These are phyloP conservation scores for Leptarthrus brevirostris DNA, from an alignment of 2,888 invertebrate genomes.

Conservation along the genomic window DNA sequence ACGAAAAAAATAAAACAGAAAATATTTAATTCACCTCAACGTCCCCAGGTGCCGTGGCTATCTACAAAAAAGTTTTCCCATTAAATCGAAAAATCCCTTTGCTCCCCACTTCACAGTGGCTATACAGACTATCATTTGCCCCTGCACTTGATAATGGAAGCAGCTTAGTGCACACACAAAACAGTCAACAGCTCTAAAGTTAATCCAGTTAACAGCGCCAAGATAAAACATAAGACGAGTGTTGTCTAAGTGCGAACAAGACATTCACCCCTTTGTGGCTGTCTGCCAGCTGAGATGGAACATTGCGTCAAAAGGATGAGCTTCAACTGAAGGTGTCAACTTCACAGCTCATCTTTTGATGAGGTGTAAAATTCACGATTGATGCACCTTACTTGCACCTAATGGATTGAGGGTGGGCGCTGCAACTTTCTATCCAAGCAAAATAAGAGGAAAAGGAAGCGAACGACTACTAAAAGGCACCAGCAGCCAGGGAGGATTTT, in stretches of 20 bases:
- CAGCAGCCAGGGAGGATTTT: conserved; percentile 6
- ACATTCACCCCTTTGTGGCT: not conserved
- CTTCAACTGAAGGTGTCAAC: conserved; percentile 8
- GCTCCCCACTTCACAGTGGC: no score
- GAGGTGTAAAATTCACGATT: conserved; percentile 24
- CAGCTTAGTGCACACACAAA: not conserved
- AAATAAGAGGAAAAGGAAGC: not conserved
- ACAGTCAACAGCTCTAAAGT: conserved; percentile 3
- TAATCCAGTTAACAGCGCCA: conserved; percentile 30
- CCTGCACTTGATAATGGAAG: not conserved
- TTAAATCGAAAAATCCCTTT: not conserved
- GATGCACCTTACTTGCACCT: not conserved
- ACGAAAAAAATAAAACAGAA: not conserved
- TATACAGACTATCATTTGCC: not conserved
- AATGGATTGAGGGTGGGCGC: not conserved
- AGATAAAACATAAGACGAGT: conserved; percentile 14
- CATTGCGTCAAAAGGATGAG: conserved; percentile 1
- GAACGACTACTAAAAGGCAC: not conserved
- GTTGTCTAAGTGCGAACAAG: conserved; percentile 28
- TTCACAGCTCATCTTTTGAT: conserved; percentile 11
- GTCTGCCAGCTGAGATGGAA: not conserved
- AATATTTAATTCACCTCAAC: no score
- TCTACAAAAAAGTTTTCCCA: no score
- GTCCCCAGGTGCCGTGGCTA: no score
- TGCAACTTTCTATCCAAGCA: not conserved